These are phyloP conservation scores for Oryzias dopingdopingensis DNA, from an alignment of 2,797 vertebrate genomes.

Conservation along the genomic window DNA sequence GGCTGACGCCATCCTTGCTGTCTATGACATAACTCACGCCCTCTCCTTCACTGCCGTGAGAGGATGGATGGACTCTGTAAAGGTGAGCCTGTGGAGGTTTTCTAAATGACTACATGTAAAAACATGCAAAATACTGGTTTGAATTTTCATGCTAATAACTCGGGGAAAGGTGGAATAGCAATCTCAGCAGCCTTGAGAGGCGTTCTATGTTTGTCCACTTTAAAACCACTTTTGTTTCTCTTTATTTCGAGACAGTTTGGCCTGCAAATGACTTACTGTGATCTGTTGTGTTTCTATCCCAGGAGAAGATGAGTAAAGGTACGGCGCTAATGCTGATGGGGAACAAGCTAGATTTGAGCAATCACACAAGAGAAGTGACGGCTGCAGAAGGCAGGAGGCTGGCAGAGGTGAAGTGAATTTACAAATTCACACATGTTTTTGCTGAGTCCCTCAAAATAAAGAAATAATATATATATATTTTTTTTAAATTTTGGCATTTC, in stretches of 20 bases:
- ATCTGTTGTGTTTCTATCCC: slow-evolving; percentile 18
- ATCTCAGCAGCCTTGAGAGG: neutral
- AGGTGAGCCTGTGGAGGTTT: slow-evolving; percentile 69
- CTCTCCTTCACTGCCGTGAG: slow-evolving; percentile 75
- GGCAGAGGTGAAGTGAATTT: slow-evolving; percentile 71
- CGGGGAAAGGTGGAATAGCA: neutral
- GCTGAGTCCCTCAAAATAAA: slow-evolving; percentile 9
- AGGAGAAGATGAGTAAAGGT: slow-evolving; percentile 77
- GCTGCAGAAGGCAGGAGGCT: slow-evolving; percentile 72
- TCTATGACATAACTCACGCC: slow-evolving; percentile 79
- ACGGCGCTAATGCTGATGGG: slow-evolving; percentile 79
- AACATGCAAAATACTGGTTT: slow-evolving; percentile 56
- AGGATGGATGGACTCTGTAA: slow-evolving; percentile 80
- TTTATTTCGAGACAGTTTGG: neutral
- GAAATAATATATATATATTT: neutral
- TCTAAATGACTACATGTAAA: slow-evolving; percentile 15
- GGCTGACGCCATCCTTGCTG: slow-evolving; percentile 79
- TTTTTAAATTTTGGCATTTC: neutral
- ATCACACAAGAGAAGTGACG: slow-evolving; percentile 60
- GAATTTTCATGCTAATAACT: slow-evolving; percentile 24
- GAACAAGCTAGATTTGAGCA: slow-evolving; percentile 76
- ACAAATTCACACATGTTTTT: slow-evolving; percentile 29
- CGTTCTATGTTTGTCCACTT: neutral
- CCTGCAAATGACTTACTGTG: neutral
- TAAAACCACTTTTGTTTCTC: neutral